phyloP scores from a whole-genome alignment of 2,888 invertebrate genomes.

The Drosophila yooni region DNA sequence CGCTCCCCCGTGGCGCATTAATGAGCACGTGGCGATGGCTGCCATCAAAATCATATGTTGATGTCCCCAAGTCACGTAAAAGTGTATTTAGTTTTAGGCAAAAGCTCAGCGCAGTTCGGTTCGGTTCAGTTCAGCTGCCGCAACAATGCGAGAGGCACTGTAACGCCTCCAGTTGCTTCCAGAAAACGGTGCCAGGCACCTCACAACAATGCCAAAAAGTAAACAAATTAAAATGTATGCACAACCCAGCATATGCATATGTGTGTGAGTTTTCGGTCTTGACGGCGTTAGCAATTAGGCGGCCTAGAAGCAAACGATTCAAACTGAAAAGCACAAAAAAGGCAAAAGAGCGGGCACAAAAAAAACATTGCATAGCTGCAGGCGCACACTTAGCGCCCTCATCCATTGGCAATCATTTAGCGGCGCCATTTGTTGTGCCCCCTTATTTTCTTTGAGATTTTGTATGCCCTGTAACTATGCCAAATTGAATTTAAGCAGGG shows the following conservation, averaged over 20 bases:
- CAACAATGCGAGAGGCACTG: conserved; percentile 3
- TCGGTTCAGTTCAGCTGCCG: neutral
- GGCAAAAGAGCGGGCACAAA: neutral
- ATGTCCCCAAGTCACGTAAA: conserved; percentile 77
- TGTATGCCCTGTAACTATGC: conserved; percentile 20
- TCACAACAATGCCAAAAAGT: conserved; percentile 71
- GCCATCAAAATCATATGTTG: conserved; percentile 68
- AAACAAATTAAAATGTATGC: conserved; percentile 78
- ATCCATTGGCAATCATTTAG: conserved; percentile 64
- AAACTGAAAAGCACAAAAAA: neutral
- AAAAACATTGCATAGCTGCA: conserved; percentile 70
- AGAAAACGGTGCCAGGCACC: conserved; percentile 50
- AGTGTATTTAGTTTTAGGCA: conserved; percentile 71
- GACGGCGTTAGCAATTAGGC: conserved; percentile 65
- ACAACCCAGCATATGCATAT: conserved; percentile 44
- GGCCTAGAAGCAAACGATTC: conserved; percentile 14
- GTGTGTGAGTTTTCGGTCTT: conserved; percentile 37
- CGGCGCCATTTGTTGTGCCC: conserved; percentile 48
- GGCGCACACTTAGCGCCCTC: conserved; percentile 51
- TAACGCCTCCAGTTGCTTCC: conserved; percentile 22
- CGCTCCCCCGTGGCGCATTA: conserved; percentile 38
- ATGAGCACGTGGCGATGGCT: conserved; percentile 54
- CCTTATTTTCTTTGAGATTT: conserved; percentile 18
- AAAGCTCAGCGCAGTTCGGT: conserved; percentile 19
- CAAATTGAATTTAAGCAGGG: neutral